Evolutionary conservation across 2,888 invertebrate genomes (phyloP).

Genomic region (Linhomoeus sp.): DNA sequence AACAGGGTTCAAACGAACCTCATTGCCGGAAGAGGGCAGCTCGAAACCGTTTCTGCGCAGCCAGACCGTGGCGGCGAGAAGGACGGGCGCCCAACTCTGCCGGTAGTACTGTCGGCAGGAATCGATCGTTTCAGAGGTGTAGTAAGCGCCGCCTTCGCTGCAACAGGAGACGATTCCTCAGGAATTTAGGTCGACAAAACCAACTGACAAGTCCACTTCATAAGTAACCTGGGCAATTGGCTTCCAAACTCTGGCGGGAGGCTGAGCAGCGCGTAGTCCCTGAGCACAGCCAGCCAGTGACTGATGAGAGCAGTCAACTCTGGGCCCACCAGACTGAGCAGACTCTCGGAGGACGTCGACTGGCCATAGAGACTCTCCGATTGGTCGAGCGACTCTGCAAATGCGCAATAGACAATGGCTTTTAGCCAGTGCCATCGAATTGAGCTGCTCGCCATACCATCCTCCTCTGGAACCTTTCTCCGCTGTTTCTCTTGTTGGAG

Average conservation of each 20-base stretch:
- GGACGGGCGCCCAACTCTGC: constrained; percentile 77
- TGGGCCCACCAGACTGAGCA: constrained; percentile 75
- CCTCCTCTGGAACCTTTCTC: no score
- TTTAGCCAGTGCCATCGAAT: no score
- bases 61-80: constrained; percentile 79
- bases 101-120: constrained; percentile 66
- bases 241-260: constrained; percentile 54
- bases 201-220: no score
- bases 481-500: no score
- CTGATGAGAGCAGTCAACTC: constrained; percentile 72
- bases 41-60: constrained; percentile 47
- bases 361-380: not conserved
- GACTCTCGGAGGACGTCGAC: constrained; percentile 28
- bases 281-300: constrained; percentile 81
- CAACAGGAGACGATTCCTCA: no score
- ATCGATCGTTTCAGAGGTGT: constrained; percentile 84
- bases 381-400: not conserved
- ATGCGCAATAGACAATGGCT: not conserved
- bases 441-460: no score
- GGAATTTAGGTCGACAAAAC: no score
- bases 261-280: constrained; percentile 61
- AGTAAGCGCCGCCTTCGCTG: constrained; percentile 79
- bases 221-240: constrained; percentile 60
- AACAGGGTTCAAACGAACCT: no score
- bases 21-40: no score